phyloP scores from a whole-genome alignment of 2,888 invertebrate species.

The Tholera decimalis region DNA sequence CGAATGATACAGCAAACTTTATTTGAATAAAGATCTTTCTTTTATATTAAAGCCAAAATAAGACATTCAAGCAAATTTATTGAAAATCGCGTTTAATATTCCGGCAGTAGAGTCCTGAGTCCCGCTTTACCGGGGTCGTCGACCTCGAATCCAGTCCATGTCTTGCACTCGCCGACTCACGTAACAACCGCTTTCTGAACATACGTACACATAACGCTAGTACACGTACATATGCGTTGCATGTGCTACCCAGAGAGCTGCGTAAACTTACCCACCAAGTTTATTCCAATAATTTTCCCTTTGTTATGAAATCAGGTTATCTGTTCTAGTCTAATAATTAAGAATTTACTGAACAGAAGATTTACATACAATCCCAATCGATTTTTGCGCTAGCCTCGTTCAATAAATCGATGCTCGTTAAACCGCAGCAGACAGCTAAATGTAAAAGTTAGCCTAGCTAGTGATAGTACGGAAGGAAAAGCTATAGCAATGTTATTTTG shows the following conservation, averaged over 20 bases:
- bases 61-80: slow-evolving; percentile 60
- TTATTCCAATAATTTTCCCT: slow-evolving; percentile 36
- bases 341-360: slow-evolving; percentile 28
- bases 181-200: slow-evolving; percentile 87
- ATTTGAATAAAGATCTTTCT: slow-evolving; percentile 14
- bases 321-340: slow-evolving; percentile 11
- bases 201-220: slow-evolving; percentile 67
- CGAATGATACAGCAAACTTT: not conserved
- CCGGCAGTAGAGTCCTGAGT: slow-evolving; percentile 87
- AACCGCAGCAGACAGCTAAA: slow-evolving; percentile 8
- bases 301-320: slow-evolving; percentile 19
- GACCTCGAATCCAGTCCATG: slow-evolving; percentile 89
- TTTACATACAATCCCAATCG: slow-evolving; percentile 56
- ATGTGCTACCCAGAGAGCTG: slow-evolving; percentile 52
- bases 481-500: slow-evolving; percentile 34
- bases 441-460: slow-evolving; percentile 16
- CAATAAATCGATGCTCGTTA: slow-evolving; percentile 38
- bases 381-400: slow-evolving; percentile 34
- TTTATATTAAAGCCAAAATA: slow-evolving; percentile 41
- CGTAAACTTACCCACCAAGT: slow-evolving; percentile 42
- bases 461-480: slow-evolving; percentile 34
- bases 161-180: slow-evolving; percentile 88
- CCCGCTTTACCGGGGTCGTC: slow-evolving; percentile 86
- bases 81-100: slow-evolving; percentile 80
- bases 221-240: slow-evolving; percentile 61